Base-by-base conservation (phyloP, 2,888 invertebrate genomes). In the Drosophila meridiana region DNA sequence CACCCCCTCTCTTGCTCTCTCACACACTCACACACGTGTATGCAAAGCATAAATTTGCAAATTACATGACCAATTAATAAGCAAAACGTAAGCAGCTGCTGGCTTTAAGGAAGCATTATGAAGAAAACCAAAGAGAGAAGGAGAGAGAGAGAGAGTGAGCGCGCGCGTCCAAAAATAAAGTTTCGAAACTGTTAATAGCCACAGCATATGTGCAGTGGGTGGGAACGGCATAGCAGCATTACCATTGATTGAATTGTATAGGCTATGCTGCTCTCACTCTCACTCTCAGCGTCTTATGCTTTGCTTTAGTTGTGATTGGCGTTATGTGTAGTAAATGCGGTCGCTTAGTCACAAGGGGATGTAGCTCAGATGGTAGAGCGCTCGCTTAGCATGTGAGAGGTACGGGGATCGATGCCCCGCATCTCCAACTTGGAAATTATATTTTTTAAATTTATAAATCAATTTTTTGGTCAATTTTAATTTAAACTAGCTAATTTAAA, bases 301-400 rank as follows among this genome's bases (percentile, higher is more conserved):
- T 20, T 26, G 5, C 8, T 2, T 14, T 66, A 65, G 66, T 61
- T 79, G 50, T 56, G 34, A 32, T 42, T 42, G 26, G n/a, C 47
- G 28, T 74, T 52, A 60, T 64, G 32, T 61, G 53, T 50, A 4
- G 58, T 9, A 3, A 20, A 58, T 58, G 52, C 26, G 38, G 26
- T 20, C 30, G n/a, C 0, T 2, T n/a, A 4, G 0, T 5, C 40
- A 80, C 57, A 72, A 40, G 92, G 92, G 92, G 92, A 92, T 92
- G 91, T 92, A 92, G 91, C 91, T 91, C 91, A 92, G 92, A 91
- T 91, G 91, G 92, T 92, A 91, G 91, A 91, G 92, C 91, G 92
- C 91, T 91, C 91, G 92, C 91, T 91, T 91, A 92, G 92, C 92
- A 92, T 91, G 92, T 92, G 92, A 92, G 91, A 92, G 91, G 92